Base-by-base conservation (phyloP, 1,140 invertebrate genomes). In the Macrosteles quadrilineatus region DNA sequence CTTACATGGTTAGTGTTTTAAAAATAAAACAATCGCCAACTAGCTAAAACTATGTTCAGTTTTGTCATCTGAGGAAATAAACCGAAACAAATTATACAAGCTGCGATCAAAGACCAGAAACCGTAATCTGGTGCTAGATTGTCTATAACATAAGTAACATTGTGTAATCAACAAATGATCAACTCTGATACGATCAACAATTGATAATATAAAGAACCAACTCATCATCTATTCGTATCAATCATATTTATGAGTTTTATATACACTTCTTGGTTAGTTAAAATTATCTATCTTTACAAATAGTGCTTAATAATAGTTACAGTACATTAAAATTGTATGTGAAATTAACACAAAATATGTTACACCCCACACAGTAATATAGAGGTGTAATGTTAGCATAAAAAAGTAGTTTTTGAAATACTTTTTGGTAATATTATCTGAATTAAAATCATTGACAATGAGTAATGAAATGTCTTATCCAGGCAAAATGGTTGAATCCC, bases 1-100 rank as follows among this genome's bases (percentile, higher is more conserved):
- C 40, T 66, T 66, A 66, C 31, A 45, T 66, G 63, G 63, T 66
- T 66, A 66, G 23, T 66, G 63, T 40, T 66, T 66, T 66, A 66
- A 32, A 66, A 66, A 66, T 66, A 66, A 66, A 66, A 45, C 63
- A 66, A 66, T 25, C n/a, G 32, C 63, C 40, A 45, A 66, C 63
- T 66, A 66, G 63, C 63, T 66, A 66, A 45, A 45, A 19, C 63
- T 66, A 66, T 45, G 19, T 43, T 66, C 32, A 25, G 14, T 19
- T 27, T 6, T 27, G 27, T 14, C 6, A 21, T 27, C 12, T 29
- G 11, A 11, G 27, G 55, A 59, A 11, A 59, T 21, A 12, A 27
- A 6, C 6, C 12, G 6, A 9, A 2, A 27, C 2, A 30, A 59
- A 59, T 21, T 27, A 59, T 21, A 59, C 25, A 27, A 14, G 12